Base-by-base conservation (phyloP, 2,888 invertebrate genomes). In the Drosophila suboccidentalis region DNA sequence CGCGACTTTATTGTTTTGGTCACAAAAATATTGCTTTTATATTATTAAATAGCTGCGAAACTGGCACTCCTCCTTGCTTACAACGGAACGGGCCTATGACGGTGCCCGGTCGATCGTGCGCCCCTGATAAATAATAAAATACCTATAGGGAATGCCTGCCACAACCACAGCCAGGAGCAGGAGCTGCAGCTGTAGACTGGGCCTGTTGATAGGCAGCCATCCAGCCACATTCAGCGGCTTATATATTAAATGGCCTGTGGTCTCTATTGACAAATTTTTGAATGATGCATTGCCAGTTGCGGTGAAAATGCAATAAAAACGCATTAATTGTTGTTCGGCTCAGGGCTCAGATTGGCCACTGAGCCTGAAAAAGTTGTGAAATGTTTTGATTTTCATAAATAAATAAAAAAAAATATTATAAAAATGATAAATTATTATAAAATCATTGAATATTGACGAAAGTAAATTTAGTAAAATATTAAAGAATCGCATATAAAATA, bases 1-100 rank as follows among this genome's bases (percentile, higher is more conserved):
- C 79, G 82, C 88, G 89, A 89, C 90, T 91, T 90, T 91, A 91
- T 91, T 91, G 91, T 91, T 87, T 87, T 80, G 86, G 82, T 82
- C 88, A 86, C 87, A 86, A 88, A 86, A 86, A 88, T 87, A 87
- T 86, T 87, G 87, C 86, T 77, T 85, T 87, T 87, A 86, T 86
- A 87, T 86, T 85, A 86, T 86, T 86, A 85, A 86, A 85, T 75
- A 76, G 84, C 75, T 51, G 63, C 36, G 54, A 32, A 47, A 43
- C 59, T 58, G 44, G 34, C 51, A 36, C 68, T 38, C 51, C 66
- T 60, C 1, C 2, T 61, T 50, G 57, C 61, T 59, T 19, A 57
- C 46, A 46, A 26, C 36, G 59, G 19, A 46, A 26, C 44, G 59
- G 19, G 51, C 60, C 46, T 64, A 66, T 43, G 29, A 22, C 39